phyloP scores from a whole-genome alignment of 2,888 invertebrate species.

The Agonopterix heracliana region DNA sequence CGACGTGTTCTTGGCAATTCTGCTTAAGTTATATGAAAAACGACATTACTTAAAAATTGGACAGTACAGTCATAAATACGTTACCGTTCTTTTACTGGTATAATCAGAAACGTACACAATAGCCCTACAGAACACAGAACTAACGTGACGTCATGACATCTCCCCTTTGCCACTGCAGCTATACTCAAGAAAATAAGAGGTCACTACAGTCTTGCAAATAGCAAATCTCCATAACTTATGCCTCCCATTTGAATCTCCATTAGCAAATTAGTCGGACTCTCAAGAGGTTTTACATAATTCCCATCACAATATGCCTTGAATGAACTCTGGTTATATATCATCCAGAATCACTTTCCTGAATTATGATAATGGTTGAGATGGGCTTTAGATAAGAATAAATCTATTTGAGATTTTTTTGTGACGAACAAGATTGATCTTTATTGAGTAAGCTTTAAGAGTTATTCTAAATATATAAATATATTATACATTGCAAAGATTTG shows the following conservation, averaged over 20 bases:
- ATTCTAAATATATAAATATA: too few species aligned
- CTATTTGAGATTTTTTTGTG: slow-evolving; percentile 24
- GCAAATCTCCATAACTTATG: slow-evolving; percentile 39
- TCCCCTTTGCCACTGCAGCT: too few species aligned
- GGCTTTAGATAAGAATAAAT: slow-evolving; percentile 35
- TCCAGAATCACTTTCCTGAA: slow-evolving; percentile 37
- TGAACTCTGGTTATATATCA: slow-evolving; percentile 36
- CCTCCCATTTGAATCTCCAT: slow-evolving; percentile 37
- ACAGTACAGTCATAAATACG: too few species aligned
- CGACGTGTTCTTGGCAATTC: too few species aligned
- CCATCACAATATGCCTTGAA: slow-evolving; percentile 38
- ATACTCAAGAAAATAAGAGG: too few species aligned
- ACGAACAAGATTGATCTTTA: slow-evolving; percentile 21
- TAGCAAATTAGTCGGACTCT: slow-evolving; percentile 42
- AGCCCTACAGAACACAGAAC: too few species aligned
- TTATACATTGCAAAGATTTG: too few species aligned
- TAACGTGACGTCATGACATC: too few species aligned
- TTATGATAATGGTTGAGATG: slow-evolving; percentile 46
- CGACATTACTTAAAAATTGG: too few species aligned
- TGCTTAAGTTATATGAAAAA: too few species aligned
- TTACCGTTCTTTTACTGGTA: too few species aligned
- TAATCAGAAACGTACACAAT: too few species aligned
- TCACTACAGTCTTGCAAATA: not conserved
- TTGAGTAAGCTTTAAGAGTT: not conserved
- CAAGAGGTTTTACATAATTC: slow-evolving; percentile 31